Evolutionary conservation across 2,888 invertebrate genomes (phyloP), one percentile per base, ranked within the genome.

Genomic region (Cactoblastis cactorum): DNA sequence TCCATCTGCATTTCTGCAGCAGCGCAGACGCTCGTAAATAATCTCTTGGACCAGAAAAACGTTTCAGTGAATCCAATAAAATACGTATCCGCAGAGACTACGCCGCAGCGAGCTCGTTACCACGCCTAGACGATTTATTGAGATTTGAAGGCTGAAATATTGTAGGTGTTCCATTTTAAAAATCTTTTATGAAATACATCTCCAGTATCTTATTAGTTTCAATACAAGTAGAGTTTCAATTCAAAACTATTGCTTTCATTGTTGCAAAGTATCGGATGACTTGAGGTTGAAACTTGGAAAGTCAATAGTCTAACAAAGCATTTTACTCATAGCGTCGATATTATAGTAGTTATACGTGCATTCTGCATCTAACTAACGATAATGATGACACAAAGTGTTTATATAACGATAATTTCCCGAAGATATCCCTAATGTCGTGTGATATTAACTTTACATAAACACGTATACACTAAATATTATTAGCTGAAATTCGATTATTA

Each of bases 31-130:
- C 78, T 85, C 86, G 83, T 88, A 87, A 89, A 88, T 88, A 86
- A 89, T 88, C 87, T 84, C 81, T 79, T 75, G 82, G 86, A 83
- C 83, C 84, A 85, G 88, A 87, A 88, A 88, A 89, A 86, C 87
- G 88, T 89, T 88, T 86, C 86, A 84, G 79, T 85, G 83, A 86
- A 87, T 89, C 88, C 87, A 88, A 89, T 89, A 89, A 88, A 89
- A 87, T 87, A 88, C 87, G 87, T 86, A 89, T 88, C 88, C 88
- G 86, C 84, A 86, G 85, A 85, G 87, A 84, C 79, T 83, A 77
- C 83, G 86, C 85, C 86, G 85, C 86, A 85, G 80, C 72, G 87
- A 80, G 86, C 86, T 86, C 87, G 88, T 87, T 87, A 87, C 88
- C 83, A 84, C 83, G 85, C 87, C 88, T 83, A 85, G 83, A 80